phyloP scores from a whole-genome alignment of 2,888 invertebrate genomes.

The Leptopilina syphax region DNA sequence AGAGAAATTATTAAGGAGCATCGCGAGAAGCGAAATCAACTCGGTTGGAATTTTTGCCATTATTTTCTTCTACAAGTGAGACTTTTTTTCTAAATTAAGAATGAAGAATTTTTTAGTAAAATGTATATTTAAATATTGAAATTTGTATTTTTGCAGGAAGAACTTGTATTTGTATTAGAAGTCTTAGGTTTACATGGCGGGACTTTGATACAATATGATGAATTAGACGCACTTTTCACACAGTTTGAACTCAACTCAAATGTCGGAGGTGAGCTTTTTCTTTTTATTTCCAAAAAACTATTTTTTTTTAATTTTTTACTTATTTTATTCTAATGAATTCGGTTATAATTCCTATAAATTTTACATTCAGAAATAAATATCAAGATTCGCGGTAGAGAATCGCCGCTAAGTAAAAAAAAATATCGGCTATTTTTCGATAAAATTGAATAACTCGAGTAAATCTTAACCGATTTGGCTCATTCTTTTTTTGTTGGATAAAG shows the following conservation, averaged over 20 bases:
- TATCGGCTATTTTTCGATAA: no score
- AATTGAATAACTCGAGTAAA: no score
- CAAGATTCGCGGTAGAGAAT: no score
- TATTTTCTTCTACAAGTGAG: conserved; percentile 94
- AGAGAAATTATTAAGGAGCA: conserved; percentile 94
- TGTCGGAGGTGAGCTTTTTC: conserved; percentile 80
- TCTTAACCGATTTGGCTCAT: no score
- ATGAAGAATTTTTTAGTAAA: neutral
- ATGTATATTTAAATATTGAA: conserved; percentile 8
- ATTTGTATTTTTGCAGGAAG: conserved; percentile 82
- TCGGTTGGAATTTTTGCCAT: conserved; percentile 95
- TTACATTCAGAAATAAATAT: no score
- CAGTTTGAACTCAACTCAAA: conserved; percentile 97
- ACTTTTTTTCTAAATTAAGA: conserved; percentile 13
- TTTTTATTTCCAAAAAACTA: conserved; percentile 28
- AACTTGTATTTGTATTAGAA: conserved; percentile 95
- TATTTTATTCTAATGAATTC: neutral
- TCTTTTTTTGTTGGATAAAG: no score
- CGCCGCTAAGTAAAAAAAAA: no score
- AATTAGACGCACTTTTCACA: conserved; percentile 96
- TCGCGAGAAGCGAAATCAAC: conserved; percentile 92
- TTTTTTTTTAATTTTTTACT: neutral
- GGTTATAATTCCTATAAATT: no score
- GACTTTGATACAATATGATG: conserved; percentile 97
- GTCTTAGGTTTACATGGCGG: conserved; percentile 96